phyloP scores from a whole-genome alignment of 30 jellyfish, hydroid and myxozoan genomes.

The Hydractinia echinata region DNA sequence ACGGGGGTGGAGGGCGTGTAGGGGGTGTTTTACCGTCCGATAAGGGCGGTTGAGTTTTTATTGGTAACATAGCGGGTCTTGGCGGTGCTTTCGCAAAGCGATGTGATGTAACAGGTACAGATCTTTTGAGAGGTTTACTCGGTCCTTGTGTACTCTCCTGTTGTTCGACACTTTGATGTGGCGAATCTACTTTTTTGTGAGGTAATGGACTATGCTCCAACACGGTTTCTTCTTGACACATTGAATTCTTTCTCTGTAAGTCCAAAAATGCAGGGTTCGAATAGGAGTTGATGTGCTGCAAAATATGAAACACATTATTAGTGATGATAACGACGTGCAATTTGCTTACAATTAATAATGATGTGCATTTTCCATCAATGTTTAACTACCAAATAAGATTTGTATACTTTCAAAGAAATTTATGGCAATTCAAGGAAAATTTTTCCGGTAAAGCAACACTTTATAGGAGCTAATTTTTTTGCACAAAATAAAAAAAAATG shows the following conservation, averaged over 20 bases:
- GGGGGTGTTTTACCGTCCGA: background rate
- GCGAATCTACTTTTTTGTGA: background rate
- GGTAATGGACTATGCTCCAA: constrained; percentile 12
- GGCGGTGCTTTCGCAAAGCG: constrained; percentile 4
- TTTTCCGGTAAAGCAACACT: too few species aligned
- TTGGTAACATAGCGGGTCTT: constrained; percentile 19
- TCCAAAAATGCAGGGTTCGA: background rate
- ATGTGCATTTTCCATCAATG: too few species aligned
- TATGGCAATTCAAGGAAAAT: too few species aligned
- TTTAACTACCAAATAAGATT: too few species aligned
- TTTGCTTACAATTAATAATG: too few species aligned
- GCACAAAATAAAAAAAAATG: too few species aligned
- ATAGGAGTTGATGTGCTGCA: background rate
- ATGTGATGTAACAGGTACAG: background rate
- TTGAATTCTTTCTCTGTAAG: background rate
- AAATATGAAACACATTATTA: background rate
- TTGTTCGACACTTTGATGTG: background rate
- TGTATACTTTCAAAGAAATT: too few species aligned
- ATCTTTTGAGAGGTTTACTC: background rate
- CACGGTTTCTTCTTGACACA: background rate
- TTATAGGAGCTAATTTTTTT: too few species aligned
- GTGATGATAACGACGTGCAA: too few species aligned
- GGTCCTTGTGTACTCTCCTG: background rate
- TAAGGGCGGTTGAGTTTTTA: background rate
- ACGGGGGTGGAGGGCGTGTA: background rate